Conservation (phyloP, 53 echinoderm and acorn worm genomes). For the Patiria pectinifera region DNA sequence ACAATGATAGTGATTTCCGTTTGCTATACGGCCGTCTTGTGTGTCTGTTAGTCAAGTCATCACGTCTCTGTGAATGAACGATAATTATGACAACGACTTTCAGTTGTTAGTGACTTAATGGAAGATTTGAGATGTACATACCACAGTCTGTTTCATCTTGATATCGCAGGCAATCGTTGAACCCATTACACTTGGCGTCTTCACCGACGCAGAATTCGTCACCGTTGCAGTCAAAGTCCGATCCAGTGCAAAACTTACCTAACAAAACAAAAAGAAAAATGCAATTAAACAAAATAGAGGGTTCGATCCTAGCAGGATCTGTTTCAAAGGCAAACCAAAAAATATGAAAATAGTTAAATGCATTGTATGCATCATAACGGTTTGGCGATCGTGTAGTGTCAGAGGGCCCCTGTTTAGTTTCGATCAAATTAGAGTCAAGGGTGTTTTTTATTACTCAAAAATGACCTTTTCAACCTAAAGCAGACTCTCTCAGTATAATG, state of each 20-base stretch:
- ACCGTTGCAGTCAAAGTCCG: slow-evolving; percentile 42
- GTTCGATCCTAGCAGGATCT: too few relatives aligned
- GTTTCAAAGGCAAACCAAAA: too few relatives aligned
- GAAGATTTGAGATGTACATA: not conserved
- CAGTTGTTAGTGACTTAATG: not conserved
- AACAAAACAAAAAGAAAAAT: not conserved
- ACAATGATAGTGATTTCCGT: not conserved
- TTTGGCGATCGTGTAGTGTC: too few relatives aligned
- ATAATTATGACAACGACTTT: not conserved
- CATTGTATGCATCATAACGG: too few relatives aligned
- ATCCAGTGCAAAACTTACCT: slow-evolving; percentile 41
- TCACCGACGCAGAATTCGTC: slow-evolving; percentile 22
- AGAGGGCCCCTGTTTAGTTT: too few relatives aligned
- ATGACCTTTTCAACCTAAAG: too few relatives aligned
- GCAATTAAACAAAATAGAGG: not conserved
- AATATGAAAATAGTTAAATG: too few relatives aligned
- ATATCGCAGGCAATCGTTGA: slow-evolving; percentile 50
- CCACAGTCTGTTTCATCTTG: slow-evolving; percentile 56
- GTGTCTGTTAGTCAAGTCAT: too few relatives aligned
- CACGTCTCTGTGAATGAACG: too few relatives aligned
- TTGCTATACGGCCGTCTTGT: not conserved
- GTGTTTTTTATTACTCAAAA: too few relatives aligned
- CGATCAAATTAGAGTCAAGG: too few relatives aligned
- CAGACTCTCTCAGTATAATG: too few relatives aligned
- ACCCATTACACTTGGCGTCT: slow-evolving; percentile 52